A percentile compares a stretch with the other conserved stretches of the same genome.
Conservation (phyloP, 2,797 vertebrate species). For the Enteromius mattozi region DNA sequence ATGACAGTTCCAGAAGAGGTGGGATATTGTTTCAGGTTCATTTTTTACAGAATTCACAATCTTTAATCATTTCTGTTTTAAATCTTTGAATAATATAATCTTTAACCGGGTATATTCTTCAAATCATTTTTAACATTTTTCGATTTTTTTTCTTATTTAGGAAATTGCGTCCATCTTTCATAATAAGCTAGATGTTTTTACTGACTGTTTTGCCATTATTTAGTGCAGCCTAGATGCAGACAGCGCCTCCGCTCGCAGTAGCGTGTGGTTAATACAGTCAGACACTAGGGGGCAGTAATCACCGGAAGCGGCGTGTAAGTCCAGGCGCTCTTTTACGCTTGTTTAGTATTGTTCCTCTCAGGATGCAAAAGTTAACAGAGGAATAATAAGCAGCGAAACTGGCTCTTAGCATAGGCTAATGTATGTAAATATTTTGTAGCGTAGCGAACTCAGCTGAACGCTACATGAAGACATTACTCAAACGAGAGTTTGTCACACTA, state of each 20-base stretch:
- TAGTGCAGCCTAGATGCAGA: no score
- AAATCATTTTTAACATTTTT: no score
- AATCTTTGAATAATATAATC: no score
- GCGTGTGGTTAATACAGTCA: constrained; percentile 10
- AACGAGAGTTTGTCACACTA: not conserved
- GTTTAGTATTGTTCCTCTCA: constrained; percentile 42
- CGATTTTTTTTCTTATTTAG: no score
- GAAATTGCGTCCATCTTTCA: no score
- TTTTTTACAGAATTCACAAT: no score
- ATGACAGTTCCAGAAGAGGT: no score
- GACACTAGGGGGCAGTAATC: constrained; percentile 31
- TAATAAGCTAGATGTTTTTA: not conserved
- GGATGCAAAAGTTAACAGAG: constrained; percentile 45
- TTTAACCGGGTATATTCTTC: no score
- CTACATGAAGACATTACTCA: not conserved
- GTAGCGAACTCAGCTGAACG: not conserved
- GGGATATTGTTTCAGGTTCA: no score
- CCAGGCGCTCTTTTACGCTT: constrained; percentile 38
- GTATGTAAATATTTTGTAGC: not conserved
- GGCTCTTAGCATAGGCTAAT: not conserved
- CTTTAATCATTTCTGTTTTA: no score
- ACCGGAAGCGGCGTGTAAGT: not conserved
- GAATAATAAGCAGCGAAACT: constrained; percentile 34
- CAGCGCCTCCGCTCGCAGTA: not conserved
- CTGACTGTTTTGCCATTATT: not conserved